Percentiles rank a stretch among this genome's conserved stretches.
Conservation (phyloP, 2,888 invertebrate species). For the Eilema griseolum region DNA sequence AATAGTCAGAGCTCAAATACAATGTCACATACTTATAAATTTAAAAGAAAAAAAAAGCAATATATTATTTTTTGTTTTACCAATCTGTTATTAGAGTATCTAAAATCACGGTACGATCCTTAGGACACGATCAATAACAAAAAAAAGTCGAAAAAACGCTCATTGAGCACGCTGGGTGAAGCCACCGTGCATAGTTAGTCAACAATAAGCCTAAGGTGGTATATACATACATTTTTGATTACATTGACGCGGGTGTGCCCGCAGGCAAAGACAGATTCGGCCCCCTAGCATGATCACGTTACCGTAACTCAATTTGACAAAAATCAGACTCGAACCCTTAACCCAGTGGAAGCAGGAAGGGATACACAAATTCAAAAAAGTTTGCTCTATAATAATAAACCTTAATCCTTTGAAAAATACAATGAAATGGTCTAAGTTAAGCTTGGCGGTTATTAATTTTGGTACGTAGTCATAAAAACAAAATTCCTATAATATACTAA, state of each 20-base stretch:
- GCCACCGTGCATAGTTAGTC: neutral
- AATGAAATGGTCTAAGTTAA: no score
- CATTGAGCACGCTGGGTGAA: neutral
- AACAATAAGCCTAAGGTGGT: constrained; percentile 1
- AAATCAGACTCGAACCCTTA: constrained; percentile 23
- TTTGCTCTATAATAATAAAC: neutral
- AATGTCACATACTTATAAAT: no score
- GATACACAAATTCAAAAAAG: neutral
- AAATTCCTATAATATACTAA: no score
- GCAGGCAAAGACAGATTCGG: neutral
- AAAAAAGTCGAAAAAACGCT: neutral
- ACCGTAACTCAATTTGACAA: constrained; percentile 21
- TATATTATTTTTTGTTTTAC: no score
- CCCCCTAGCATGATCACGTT: constrained; percentile 6
- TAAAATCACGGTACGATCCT: no score
- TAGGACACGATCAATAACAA: neutral
- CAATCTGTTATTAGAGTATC: no score
- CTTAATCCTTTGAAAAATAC: no score
- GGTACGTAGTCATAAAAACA: no score
- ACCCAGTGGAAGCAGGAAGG: constrained; percentile 28
- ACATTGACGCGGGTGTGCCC: neutral
- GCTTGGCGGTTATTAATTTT: no score
- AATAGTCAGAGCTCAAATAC: no score
- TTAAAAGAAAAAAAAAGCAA: no score
- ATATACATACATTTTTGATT: constrained; percentile 13